phyloP scores from a whole-genome alignment of 2,888 invertebrate genomes.

The Stenolophus ochropezus region DNA sequence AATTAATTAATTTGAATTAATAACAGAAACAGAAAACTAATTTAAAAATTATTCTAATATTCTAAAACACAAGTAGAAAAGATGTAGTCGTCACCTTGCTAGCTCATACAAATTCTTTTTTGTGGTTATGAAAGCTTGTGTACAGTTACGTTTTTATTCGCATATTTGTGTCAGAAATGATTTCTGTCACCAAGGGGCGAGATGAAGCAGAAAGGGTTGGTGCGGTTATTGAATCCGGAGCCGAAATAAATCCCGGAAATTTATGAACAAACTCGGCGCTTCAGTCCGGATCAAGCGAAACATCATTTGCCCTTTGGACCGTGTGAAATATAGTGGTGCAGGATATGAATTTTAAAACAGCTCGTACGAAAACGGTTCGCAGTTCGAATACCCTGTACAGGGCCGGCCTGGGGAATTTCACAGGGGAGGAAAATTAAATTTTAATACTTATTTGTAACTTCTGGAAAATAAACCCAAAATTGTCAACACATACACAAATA shows the following conservation, averaged over 20 bases:
- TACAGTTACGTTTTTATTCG: not conserved
- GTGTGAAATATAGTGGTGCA: conserved; percentile 60
- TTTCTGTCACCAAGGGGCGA: not conserved
- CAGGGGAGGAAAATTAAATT: not conserved
- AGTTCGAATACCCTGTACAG: conserved; percentile 7
- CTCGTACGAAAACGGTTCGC: conserved; percentile 48
- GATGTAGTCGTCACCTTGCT: too few species aligned
- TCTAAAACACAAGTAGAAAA: too few species aligned
- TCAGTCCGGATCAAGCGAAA: conserved; percentile 59
- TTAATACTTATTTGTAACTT: too few species aligned
- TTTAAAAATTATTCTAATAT: too few species aligned
- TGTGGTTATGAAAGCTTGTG: too few species aligned
- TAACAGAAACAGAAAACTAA: too few species aligned
- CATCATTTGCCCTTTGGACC: conserved; percentile 59
- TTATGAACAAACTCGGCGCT: conserved; percentile 59
- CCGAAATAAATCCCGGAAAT: conserved; percentile 60
- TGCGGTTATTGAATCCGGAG: conserved; percentile 58
- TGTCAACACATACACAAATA: too few species aligned
- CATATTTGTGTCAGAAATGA: not conserved
- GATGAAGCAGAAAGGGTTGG: conserved; percentile 32
- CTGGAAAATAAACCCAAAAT: too few species aligned
- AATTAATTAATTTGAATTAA: too few species aligned
- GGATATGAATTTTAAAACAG: conserved; percentile 60
- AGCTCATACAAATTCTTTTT: too few species aligned
- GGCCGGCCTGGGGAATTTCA: not conserved